A percentile compares a stretch with the other conserved stretches of the same genome.
phyloP scores from a whole-genome alignment of 2,113 vertebrate genomes.

The Reinhardtius hippoglossoides region DNA sequence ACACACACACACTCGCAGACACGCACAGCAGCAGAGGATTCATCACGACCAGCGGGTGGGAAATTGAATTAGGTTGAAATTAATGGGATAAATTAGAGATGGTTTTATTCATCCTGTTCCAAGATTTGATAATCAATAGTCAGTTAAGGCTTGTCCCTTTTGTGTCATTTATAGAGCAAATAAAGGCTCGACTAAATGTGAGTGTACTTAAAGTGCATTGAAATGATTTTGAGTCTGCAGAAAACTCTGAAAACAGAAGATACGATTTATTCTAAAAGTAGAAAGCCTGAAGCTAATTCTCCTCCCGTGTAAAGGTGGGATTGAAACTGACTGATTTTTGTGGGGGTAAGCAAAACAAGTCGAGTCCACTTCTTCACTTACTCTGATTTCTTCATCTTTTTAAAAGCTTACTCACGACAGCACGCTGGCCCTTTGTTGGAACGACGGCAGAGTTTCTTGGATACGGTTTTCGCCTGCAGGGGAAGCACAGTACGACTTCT shows the following conservation, averaged over 20 bases:
- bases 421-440: background rate
- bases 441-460: conserved; percentile 11
- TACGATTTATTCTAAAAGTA: conserved; percentile 57
- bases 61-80: conserved; percentile 17
- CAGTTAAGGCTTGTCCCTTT: background rate
- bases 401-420: conserved; percentile 33
- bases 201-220: conserved; percentile 1
- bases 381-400: conserved; percentile 14
- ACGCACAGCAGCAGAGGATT: conserved; percentile 3
- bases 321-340: conserved; percentile 27
- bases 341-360: conserved; percentile 5
- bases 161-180: background rate
- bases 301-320: conserved; percentile 62
- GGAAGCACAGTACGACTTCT: background rate
- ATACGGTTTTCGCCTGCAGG: conserved; percentile 7
- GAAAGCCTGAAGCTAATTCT: conserved; percentile 54
- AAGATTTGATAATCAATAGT: conserved; percentile 22
- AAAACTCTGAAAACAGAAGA: conserved; percentile 16
- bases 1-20: conserved; percentile 2
- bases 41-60: background rate
- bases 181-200: background rate
- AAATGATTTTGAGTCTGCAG: conserved; percentile 1
- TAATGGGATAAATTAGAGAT: conserved; percentile 2
- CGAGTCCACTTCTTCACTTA: background rate
- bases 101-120: background rate